Conservation (phyloP, 2,888 invertebrate genomes). For the Bruchidius siliquastri region DNA sequence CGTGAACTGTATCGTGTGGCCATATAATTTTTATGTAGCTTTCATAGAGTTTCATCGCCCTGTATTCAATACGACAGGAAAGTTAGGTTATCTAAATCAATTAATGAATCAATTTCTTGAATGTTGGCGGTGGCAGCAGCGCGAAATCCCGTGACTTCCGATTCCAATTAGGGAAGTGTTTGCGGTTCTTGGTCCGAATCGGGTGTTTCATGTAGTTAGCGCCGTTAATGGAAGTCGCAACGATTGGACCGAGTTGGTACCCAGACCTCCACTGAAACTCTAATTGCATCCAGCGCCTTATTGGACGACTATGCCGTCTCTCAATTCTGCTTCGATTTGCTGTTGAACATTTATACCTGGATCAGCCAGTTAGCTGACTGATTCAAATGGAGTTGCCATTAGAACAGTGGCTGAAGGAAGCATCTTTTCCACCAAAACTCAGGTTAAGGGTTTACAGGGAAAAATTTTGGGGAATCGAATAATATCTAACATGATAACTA, state of each 20-base stretch:
- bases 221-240: slow-evolving; percentile 42
- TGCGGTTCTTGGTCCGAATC: slow-evolving; percentile 40
- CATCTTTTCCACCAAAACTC: too few relatives aligned
- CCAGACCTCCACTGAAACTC: slow-evolving; percentile 14
- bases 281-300: slow-evolving; percentile 23
- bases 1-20: too few relatives aligned
- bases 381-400: not conserved
- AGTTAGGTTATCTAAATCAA: not conserved
- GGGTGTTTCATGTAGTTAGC: slow-evolving; percentile 43
- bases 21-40: too few relatives aligned
- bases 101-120: not conserved
- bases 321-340: slow-evolving; percentile 4
- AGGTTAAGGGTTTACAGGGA: too few relatives aligned
- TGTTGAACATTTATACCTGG: not conserved
- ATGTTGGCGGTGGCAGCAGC: not conserved
- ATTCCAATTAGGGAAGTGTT: slow-evolving; percentile 39
- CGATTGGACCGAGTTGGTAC: slow-evolving; percentile 25
- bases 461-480: too few relatives aligned
- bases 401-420: too few relatives aligned
- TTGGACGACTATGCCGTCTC: slow-evolving; percentile 3
- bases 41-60: too few relatives aligned
- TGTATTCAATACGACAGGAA: not conserved
- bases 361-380: not conserved
- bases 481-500: too few relatives aligned
- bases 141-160: slow-evolving; percentile 22